Conservation (phyloP, 2,113 vertebrate species). For the Panurus biarmicus region DNA sequence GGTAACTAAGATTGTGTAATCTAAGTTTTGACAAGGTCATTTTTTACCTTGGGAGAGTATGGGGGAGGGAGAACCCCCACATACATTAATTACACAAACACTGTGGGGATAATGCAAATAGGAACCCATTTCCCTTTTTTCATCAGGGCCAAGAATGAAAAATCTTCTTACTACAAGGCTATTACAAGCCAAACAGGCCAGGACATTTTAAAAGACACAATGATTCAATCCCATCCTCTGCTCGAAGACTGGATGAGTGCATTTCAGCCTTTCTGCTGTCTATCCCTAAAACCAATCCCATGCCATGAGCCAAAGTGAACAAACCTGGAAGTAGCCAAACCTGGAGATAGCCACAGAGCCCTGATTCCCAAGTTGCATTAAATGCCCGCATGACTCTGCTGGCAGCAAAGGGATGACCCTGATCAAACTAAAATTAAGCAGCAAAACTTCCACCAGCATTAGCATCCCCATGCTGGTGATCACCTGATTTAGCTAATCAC, state of each 20-base stretch:
- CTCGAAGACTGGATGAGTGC: background rate
- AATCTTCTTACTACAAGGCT: background rate
- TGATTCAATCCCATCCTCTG: background rate
- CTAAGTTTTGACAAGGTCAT: constrained; percentile 82
- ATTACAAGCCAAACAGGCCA: background rate
- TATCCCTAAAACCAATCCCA: background rate
- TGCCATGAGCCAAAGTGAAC: background rate
- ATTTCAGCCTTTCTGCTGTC: background rate
- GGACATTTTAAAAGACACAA: background rate
- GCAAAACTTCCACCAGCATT: background rate
- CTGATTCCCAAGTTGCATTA: background rate
- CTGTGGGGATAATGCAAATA: constrained; percentile 71
- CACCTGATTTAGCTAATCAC: background rate
- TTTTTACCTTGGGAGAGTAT: constrained; percentile 74
- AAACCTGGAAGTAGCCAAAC: background rate
- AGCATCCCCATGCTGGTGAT: background rate
- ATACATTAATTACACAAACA: constrained; percentile 79
- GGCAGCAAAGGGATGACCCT: background rate
- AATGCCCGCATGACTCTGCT: background rate
- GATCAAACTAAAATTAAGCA: background rate
- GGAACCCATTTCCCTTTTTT: constrained; percentile 53
- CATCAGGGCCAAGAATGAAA: constrained; percentile 28
- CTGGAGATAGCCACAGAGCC: background rate
- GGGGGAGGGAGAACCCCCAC: constrained; percentile 64
- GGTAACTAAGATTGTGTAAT: constrained; percentile 79